Evolutionary conservation across 2,113 vertebrate genomes (phyloP).

Genomic region (Piprites chloris): DNA sequence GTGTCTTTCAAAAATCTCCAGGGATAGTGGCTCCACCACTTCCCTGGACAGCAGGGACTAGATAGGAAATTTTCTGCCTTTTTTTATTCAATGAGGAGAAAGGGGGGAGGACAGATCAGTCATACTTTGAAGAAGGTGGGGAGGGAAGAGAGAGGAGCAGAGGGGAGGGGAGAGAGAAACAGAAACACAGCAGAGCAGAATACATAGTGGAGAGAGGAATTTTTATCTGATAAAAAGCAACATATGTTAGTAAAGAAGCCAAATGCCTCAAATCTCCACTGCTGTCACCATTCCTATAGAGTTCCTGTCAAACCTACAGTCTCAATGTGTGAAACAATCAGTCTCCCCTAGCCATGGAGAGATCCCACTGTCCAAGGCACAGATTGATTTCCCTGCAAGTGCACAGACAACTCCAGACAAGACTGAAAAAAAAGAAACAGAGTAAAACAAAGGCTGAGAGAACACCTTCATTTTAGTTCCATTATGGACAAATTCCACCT

Average conservation of each 20-base stretch:
- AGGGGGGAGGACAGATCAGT: neutral
- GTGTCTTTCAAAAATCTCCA: neutral
- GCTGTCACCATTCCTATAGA: neutral
- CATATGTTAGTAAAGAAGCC: neutral
- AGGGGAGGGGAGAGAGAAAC: too few species aligned
- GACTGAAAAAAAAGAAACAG: neutral
- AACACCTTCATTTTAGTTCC: neutral
- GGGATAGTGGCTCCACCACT: neutral
- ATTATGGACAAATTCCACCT: neutral
- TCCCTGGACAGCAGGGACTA: neutral
- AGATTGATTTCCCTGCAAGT: neutral
- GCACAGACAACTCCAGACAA: neutral
- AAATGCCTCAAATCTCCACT: neutral
- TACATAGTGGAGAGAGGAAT: neutral
- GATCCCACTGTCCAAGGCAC: neutral
- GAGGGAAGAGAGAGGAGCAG: too few species aligned
- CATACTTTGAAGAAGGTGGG: neutral
- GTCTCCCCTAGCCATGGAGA: neutral
- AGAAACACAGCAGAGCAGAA: neutral
- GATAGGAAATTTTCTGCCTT: neutral
- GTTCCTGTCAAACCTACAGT: neutral
- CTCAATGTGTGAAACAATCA: slow-evolving; percentile 21
- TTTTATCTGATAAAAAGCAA: neutral
- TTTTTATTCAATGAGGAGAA: neutral
- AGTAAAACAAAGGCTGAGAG: neutral